A percentile compares a stretch with the other conserved stretches of the same genome.
phyloP scores from a whole-genome alignment of 1,140 invertebrate genomes.

The Chrysomallon squamiferum region DNA sequence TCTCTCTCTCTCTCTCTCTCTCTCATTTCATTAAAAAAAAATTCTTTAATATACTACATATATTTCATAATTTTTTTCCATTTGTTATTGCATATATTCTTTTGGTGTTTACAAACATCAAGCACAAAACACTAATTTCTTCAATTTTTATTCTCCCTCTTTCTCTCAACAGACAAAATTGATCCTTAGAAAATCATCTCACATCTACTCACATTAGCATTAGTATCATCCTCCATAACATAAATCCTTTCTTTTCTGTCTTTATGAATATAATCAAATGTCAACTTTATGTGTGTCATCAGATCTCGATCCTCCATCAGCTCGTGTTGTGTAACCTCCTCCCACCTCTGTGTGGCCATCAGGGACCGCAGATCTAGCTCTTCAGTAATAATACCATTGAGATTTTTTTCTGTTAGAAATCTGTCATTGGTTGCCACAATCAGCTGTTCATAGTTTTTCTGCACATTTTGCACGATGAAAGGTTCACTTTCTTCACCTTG shows the following conservation, averaged over 20 bases:
- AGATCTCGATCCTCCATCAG: slow-evolving; percentile 9
- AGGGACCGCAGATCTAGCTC: slow-evolving; percentile 43
- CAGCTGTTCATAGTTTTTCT: slow-evolving; percentile 29
- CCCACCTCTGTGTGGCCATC: background rate
- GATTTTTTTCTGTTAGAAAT: slow-evolving; percentile 47
- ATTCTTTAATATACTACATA: too few relatives aligned
- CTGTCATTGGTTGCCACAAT: slow-evolving; percentile 41
- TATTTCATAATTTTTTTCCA: too few relatives aligned
- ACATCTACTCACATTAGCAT: slow-evolving; percentile 29
- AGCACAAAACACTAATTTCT: too few relatives aligned
- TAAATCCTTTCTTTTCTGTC: slow-evolving; percentile 40
- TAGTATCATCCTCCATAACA: slow-evolving; percentile 39
- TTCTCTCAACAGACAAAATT: too few relatives aligned
- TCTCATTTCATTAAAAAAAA: too few relatives aligned
- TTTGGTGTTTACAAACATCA: too few relatives aligned
- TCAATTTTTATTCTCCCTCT: too few relatives aligned
- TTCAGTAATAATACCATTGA: slow-evolving; percentile 32
- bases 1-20: too few relatives aligned
- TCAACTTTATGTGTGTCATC: slow-evolving; percentile 22
- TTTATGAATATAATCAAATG: slow-evolving; percentile 48
- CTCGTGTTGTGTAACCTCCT: slow-evolving; percentile 4
- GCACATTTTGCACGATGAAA: slow-evolving; percentile 39
- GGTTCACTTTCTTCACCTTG: slow-evolving; percentile 50
- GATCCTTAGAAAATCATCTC: too few relatives aligned
- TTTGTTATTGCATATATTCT: too few relatives aligned